Base-by-base conservation (phyloP, 2,888 invertebrate species). In the Oscheius sp. region DNA sequence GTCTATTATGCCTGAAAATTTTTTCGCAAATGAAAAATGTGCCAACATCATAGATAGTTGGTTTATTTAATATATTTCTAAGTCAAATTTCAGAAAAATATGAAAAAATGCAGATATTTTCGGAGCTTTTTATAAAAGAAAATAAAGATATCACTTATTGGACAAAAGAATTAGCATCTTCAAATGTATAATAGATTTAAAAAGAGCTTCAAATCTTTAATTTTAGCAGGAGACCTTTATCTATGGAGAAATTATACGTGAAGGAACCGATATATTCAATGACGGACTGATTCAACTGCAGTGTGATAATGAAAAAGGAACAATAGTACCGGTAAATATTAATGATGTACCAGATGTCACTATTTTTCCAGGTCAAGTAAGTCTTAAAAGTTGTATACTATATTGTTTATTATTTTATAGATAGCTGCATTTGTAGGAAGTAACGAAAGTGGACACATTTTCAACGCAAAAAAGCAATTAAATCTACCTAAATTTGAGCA, bases 201-300 rank as follows among this genome's bases (percentile, higher is more conserved):
- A n/a, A n/a, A n/a, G n/a, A n/a, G n/a, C n/a, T n/a, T n/a, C n/a
- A n/a, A n/a, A n/a, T n/a, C n/a, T n/a, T n/a, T n/a, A n/a, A n/a
- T 50, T 64, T 39, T 31, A 70, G 27, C 71, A 74, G 25, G 8
- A 48, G 1, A 68, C 72, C 10, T 76, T 42, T 53, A 68, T 72
- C 3, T 76, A 74, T 55, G 76, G 76, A 17, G 74, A 76, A 52
- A 53, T 76, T 1, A 46, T 74, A 10, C 67, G 70, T 29, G 73
- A 74, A n/a, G 63, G 64, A 20, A 17, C 52, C 3, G 72, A 72
- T 12, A 55, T 45, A 10, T 66, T 65, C 17, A 69, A 71, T 48
- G 76, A 76, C 12, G 53, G 65, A 15, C 20, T 69, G 1, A 50
- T 64, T 5, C 69, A 67, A 29, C 42, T 76, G 12, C 71, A 74